Percentiles rank a stretch among this genome's conserved stretches.
phyloP scores from a whole-genome alignment of 2,113 vertebrate genomes.

The Petroica traversi region DNA sequence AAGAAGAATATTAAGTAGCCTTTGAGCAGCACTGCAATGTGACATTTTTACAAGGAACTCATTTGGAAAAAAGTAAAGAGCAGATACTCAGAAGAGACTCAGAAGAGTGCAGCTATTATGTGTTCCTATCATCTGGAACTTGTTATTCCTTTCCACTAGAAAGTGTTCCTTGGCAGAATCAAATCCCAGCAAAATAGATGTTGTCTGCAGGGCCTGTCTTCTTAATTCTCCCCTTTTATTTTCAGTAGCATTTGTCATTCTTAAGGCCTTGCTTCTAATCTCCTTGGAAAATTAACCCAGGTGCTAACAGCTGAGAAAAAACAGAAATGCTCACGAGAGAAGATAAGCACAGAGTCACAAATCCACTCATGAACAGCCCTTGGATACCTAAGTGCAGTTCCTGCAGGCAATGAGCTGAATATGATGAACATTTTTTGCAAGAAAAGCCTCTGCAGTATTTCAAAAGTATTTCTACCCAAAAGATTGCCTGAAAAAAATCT shows the following conservation, averaged over 20 bases:
- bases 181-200: conserved; percentile 37
- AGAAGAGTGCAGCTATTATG: conserved; percentile 13
- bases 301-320: conserved; percentile 21
- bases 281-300: conserved; percentile 37
- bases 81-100: neutral
- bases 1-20: conserved; percentile 36
- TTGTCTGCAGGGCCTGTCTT: neutral
- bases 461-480: neutral
- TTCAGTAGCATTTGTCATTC: conserved; percentile 27
- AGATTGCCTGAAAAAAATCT: neutral
- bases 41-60: conserved; percentile 37
- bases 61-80: conserved; percentile 46
- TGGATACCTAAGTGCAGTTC: neutral
- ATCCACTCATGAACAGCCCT: neutral
- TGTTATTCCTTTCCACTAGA: conserved; percentile 22
- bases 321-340: neutral
- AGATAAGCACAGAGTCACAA: neutral
- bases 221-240: conserved; percentile 36
- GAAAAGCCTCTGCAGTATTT: neutral
- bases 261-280: neutral
- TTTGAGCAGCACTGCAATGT: neutral
- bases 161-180: conserved; percentile 1
- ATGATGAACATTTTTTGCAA: neutral
- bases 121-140: neutral
- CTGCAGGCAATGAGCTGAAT: neutral